Conservation (phyloP, 2,888 invertebrate species). For the Lepas anatifera region DNA sequence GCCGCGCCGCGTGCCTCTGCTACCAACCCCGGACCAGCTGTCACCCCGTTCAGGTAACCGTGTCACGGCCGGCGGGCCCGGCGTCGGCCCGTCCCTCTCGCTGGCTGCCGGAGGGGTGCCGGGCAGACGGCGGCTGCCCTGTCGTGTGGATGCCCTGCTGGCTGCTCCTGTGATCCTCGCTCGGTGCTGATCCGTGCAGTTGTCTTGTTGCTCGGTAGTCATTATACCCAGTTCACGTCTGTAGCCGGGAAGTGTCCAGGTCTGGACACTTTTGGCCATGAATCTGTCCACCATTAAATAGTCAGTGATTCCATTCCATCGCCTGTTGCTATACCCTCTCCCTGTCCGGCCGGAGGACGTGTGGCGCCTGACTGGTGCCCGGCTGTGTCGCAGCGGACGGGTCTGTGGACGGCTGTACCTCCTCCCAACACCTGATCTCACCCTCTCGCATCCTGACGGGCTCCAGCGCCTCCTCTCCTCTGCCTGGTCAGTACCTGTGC, state of each 20-base stretch:
- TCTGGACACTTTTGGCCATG: no score
- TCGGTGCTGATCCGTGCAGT: not conserved
- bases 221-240: no score
- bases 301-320: no score
- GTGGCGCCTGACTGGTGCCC: no score
- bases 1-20: not conserved
- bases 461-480: not conserved
- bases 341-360: no score
- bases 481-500: not conserved
- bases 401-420: not conserved
- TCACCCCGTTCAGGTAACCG: conserved; percentile 4
- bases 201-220: no score
- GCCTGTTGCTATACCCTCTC: no score
- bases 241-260: no score
- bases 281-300: no score
- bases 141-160: no score
- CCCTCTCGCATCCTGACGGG: not conserved
- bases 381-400: not conserved
- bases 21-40: not conserved
- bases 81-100: not conserved
- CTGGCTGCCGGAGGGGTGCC: not conserved
- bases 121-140: no score
- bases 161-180: not conserved
- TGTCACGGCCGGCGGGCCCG: not conserved
- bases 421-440: not conserved